Conservation (phyloP, 1,140 invertebrate species). For the Chrysopa pallens region DNA sequence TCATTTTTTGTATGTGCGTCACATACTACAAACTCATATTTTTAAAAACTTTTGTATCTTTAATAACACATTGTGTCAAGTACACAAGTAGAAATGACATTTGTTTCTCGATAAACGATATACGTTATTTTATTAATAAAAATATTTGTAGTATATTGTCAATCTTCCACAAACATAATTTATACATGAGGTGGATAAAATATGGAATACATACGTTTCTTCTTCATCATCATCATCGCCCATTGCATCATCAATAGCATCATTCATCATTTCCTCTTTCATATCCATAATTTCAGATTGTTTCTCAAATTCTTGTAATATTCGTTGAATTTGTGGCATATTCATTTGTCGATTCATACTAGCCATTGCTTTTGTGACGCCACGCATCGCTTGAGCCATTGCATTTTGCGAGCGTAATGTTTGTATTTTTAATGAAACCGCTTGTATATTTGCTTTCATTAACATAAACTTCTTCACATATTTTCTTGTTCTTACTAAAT, state of each 20-base stretch:
- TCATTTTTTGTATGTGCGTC: no score
- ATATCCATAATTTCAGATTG: conserved; percentile 99
- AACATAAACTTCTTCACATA: conserved; percentile 98
- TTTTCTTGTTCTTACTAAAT: conserved; percentile 86
- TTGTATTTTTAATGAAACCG: conserved; percentile 95
- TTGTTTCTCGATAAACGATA: no score
- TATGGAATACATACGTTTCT: conserved; percentile 65
- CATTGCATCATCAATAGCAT: conserved; percentile 98
- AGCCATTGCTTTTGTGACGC: conserved; percentile 95
- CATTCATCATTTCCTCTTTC: conserved; percentile 99
- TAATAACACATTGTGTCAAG: no score
- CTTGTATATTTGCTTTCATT: conserved; percentile 99
- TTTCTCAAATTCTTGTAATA: conserved; percentile 98
- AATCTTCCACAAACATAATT: no score
- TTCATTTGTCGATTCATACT: conserved; percentile 98
- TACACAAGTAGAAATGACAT: no score
- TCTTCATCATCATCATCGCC: conserved; percentile 97
- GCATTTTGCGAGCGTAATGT: conserved; percentile 96
- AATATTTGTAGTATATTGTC: no score
- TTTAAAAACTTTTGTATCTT: no score
- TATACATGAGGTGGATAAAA: no score
- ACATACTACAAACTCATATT: no score
- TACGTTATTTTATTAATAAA: no score
- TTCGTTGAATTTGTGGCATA: conserved; percentile 97
- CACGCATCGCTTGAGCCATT: conserved; percentile 99